phyloP scores from a whole-genome alignment of 2,888 invertebrate species.

The Toxonevra muliebris region DNA sequence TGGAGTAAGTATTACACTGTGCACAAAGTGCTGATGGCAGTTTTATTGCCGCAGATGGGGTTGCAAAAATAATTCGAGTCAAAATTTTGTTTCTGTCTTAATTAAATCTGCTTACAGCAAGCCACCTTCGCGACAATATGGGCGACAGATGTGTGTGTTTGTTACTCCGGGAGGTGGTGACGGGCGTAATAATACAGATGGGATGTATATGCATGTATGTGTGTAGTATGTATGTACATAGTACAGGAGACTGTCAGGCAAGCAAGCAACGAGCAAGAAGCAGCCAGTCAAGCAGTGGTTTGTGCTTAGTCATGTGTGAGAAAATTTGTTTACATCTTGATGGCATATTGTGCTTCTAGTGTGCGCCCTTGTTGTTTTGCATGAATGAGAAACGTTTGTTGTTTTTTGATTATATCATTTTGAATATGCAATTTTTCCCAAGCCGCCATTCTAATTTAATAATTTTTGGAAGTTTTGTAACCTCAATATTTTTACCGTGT shows the following conservation, averaged over 20 bases:
- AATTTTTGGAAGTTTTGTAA: neutral
- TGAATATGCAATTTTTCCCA: neutral
- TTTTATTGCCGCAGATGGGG: conserved; percentile 7
- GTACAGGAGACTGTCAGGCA: too few relatives aligned
- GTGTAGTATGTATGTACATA: too few relatives aligned
- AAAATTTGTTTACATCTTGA: too few relatives aligned
- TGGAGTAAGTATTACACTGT: neutral
- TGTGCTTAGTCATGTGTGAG: too few relatives aligned
- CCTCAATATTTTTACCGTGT: neutral
- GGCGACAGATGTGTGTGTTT: neutral
- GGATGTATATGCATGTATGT: too few relatives aligned
- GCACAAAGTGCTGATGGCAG: neutral
- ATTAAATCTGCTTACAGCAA: conserved; percentile 11
- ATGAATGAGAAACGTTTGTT: too few relatives aligned
- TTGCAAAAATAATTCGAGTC: conserved; percentile 4
- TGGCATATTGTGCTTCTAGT: too few relatives aligned
- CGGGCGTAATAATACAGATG: too few relatives aligned
- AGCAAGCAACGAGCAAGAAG: too few relatives aligned
- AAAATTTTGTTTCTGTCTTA: conserved; percentile 13
- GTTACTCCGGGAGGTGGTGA: neutral
- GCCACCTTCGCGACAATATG: neutral
- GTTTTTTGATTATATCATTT: neutral
- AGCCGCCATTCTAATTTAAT: neutral
- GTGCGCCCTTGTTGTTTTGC: too few relatives aligned
- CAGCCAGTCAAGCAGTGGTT: too few relatives aligned